A percentile compares a stretch with the other conserved stretches of the same genome.
phyloP scores from a whole-genome alignment of 1,140 invertebrate genomes.

The Aphelenchoides besseyi region DNA sequence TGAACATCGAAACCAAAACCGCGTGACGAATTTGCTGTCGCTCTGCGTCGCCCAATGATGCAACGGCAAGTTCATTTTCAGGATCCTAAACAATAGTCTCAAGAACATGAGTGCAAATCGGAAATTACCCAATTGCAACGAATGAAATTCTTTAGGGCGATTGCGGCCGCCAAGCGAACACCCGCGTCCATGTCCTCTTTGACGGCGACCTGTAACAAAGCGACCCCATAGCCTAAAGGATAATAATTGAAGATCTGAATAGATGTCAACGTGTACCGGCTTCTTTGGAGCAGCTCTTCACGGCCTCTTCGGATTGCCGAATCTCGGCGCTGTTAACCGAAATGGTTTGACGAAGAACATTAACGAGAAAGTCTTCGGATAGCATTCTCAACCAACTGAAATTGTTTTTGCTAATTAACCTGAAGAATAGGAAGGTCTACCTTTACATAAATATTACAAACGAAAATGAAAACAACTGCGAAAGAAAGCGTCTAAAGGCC shows the following conservation, averaged over 20 bases:
- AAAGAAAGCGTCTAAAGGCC: no score
- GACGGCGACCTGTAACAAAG: slow-evolving; percentile 1
- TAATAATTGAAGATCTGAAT: background rate
- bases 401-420: no score
- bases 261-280: background rate
- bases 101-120: background rate
- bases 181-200: slow-evolving; percentile 13
- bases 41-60: slow-evolving; percentile 33
- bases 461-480: no score
- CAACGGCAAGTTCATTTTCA: slow-evolving; percentile 13
- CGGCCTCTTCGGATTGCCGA: background rate
- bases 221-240: slow-evolving; percentile 15
- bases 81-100: slow-evolving; percentile 20
- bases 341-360: background rate
- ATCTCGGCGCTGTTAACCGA: background rate
- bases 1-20: slow-evolving; percentile 31
- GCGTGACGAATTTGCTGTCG: slow-evolving; percentile 30
- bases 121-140: slow-evolving; percentile 39
- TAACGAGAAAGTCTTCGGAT: background rate
- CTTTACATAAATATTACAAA: no score
- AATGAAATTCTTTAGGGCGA: slow-evolving; percentile 49
- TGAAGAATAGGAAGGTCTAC: no score
- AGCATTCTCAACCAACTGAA: background rate
- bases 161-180: slow-evolving; percentile 48
- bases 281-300: background rate